phyloP scores from a whole-genome alignment of 23 tunicate species.

The Phallusia fumigata region DNA sequence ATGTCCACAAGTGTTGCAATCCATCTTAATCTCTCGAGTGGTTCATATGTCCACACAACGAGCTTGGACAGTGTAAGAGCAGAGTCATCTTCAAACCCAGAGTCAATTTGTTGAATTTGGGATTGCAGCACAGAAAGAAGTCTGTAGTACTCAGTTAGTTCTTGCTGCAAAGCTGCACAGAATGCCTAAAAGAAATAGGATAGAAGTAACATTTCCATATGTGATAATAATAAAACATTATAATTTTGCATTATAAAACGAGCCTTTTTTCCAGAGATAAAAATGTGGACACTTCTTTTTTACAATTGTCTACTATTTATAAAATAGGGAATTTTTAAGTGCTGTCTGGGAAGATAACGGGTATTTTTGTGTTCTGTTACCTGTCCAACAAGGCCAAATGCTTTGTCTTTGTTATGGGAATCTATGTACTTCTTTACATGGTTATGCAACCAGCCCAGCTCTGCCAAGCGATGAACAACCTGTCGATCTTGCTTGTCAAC shows the following conservation, averaged over 20 bases:
- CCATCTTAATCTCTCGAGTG: slow-evolving; percentile 74
- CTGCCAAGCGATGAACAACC: slow-evolving; percentile 51
- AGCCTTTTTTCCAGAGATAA: too few relatives aligned
- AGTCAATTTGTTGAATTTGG: slow-evolving; percentile 58
- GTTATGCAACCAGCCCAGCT: slow-evolving; percentile 90
- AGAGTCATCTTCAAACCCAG: slow-evolving; percentile 33
- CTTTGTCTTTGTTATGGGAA: slow-evolving; percentile 54
- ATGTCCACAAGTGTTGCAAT: slow-evolving; percentile 79
- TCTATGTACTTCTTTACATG: slow-evolving; percentile 60
- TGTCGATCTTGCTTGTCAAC: slow-evolving; percentile 66
- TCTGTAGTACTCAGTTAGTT: slow-evolving; percentile 68
- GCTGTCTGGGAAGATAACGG: not conserved
- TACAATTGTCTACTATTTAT: too few relatives aligned
- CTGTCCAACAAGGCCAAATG: slow-evolving; percentile 88
- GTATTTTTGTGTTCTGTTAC: slow-evolving; percentile 8
- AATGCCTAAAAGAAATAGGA: slow-evolving; percentile 53
- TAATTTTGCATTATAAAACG: too few relatives aligned
- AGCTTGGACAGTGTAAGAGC: slow-evolving; percentile 60
- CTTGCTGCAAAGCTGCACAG: slow-evolving; percentile 87
- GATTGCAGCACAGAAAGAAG: slow-evolving; percentile 65
- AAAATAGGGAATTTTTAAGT: not conserved
- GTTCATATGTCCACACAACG: slow-evolving; percentile 60
- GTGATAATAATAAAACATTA: too few relatives aligned
- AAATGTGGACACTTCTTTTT: too few relatives aligned
- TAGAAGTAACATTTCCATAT: too few relatives aligned